Percentiles rank a stretch among this genome's conserved stretches.
Conservation (phyloP, 2,797 vertebrate genomes). For the Melanotaenia boesemani region DNA sequence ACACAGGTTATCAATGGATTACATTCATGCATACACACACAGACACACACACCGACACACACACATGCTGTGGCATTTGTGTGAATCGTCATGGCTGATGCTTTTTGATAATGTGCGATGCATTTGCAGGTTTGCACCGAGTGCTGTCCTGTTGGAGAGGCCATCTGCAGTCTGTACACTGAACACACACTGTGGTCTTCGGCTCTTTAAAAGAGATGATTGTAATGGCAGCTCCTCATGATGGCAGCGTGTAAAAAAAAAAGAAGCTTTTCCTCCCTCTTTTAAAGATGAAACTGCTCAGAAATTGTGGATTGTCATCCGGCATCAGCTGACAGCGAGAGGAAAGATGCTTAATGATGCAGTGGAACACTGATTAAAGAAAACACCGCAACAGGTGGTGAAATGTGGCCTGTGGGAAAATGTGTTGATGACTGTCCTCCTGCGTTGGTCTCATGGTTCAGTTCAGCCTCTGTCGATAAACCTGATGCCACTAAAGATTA, state of each 20-base stretch:
- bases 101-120: slow-evolving; percentile 20
- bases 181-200: slow-evolving; percentile 20
- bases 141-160: slow-evolving; percentile 33
- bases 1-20: slow-evolving; percentile 41
- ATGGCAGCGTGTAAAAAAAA: slow-evolving; percentile 10
- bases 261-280: slow-evolving; percentile 1
- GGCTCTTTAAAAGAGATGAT: slow-evolving; percentile 27
- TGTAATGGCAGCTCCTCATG: slow-evolving; percentile 29
- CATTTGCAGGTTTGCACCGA: slow-evolving; percentile 41
- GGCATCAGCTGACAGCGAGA: slow-evolving; percentile 22
- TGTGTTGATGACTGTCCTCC: slow-evolving; percentile 25
- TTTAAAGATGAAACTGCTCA: slow-evolving; percentile 14
- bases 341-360: slow-evolving; percentile 10
- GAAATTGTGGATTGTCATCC: slow-evolving; percentile 48
- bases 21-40: slow-evolving; percentile 45
- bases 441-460: slow-evolving; percentile 33
- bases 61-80: slow-evolving; percentile 25
- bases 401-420: slow-evolving; percentile 8
- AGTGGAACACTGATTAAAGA: slow-evolving; percentile 16
- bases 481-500: slow-evolving; percentile 22
- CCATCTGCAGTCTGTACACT: slow-evolving; percentile 18
- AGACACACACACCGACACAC: slow-evolving; percentile 4
- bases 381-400: slow-evolving; percentile 13
- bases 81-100: slow-evolving; percentile 27
- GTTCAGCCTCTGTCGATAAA: slow-evolving; percentile 12